Evolutionary conservation across 2,113 vertebrate genomes (phyloP).

Genomic region (Pelmatolapia mariae): DNA sequence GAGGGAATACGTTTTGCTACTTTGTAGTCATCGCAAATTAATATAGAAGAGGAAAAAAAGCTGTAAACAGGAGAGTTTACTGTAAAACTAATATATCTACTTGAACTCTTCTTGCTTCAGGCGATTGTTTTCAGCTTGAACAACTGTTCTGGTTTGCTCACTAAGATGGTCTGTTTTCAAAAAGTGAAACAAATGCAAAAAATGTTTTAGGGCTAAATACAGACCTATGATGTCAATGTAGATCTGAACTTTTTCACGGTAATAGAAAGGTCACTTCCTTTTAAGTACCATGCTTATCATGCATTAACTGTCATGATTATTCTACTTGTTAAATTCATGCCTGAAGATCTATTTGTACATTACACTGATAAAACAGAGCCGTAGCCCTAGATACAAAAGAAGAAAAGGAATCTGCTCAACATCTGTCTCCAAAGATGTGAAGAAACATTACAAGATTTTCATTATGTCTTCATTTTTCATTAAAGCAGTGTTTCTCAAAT

Average conservation of each 20-base stretch:
- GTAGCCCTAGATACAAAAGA: neutral
- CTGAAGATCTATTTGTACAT: slow-evolving; percentile 16
- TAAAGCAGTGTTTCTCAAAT: neutral
- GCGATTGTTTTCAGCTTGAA: neutral
- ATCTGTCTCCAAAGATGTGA: neutral
- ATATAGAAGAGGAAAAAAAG: neutral
- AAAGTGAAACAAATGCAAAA: neutral
- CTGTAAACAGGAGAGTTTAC: neutral
- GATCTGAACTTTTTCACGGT: neutral
- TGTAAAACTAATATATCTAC: neutral
- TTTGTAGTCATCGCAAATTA: neutral
- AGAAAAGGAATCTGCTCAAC: neutral
- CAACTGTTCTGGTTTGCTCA: neutral
- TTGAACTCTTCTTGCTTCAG: neutral
- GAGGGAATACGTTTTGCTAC: neutral
- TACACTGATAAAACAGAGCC: neutral
- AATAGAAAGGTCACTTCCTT: neutral
- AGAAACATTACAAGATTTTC: neutral
- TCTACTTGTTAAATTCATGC: neutral
- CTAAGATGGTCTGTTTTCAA: neutral
- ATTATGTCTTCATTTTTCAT: neutral
- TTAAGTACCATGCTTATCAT: neutral
- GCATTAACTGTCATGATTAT: neutral
- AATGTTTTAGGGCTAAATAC: neutral
- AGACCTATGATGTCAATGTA: neutral